Evolutionary conservation across 2,797 vertebrate species (phyloP).

Genomic region (Myiothlypis chrysogaster): DNA sequence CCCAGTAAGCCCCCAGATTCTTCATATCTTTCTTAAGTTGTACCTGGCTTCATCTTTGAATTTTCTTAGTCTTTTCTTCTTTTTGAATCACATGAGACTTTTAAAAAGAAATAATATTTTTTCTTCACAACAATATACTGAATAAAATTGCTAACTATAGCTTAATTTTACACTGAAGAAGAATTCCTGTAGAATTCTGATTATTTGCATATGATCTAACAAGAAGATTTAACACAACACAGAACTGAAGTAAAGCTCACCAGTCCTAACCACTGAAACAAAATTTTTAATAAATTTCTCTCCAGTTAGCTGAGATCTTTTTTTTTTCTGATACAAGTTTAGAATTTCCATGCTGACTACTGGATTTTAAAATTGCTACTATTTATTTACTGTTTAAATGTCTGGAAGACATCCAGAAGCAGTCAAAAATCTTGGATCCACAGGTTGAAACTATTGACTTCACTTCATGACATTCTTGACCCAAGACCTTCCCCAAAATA

Average conservation of each 20-base stretch:
- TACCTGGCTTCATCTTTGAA: not conserved
- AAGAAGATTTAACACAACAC: not conserved
- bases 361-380: not conserved
- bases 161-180: not conserved
- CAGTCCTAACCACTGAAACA: not conserved
- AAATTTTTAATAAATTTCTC: not conserved
- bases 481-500: not conserved
- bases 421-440: not conserved
- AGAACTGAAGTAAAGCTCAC: not conserved
- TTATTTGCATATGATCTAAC: not conserved
- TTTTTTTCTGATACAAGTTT: not conserved
- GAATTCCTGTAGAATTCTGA: not conserved
- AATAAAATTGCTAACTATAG: not conserved
- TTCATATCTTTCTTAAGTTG: not conserved
- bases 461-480: not conserved
- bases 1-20: fast-evolving
- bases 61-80: not conserved
- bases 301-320: not conserved
- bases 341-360: not conserved
- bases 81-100: not conserved
- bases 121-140: not conserved
- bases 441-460: not conserved
- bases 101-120: not conserved
- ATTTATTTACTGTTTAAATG: not conserved
- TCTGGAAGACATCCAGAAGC: not conserved